These are phyloP conservation scores for Norana najaformis DNA, from an alignment of 2,888 invertebrate genomes.

Conservation along the genomic window DNA sequence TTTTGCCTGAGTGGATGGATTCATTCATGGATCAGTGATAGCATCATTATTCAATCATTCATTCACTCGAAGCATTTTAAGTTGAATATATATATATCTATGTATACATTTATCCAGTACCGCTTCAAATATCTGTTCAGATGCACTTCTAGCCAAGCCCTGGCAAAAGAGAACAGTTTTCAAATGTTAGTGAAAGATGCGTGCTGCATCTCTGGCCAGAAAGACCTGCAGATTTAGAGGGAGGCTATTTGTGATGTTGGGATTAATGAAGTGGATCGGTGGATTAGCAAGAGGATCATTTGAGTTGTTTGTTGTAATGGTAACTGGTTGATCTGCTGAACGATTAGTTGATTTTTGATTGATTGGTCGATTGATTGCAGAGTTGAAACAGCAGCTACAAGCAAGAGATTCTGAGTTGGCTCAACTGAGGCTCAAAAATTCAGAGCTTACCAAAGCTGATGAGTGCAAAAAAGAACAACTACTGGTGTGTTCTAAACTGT, in stretches of 20 bases:
- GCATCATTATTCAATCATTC: no score
- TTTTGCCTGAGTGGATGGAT: neutral
- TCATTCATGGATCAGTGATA: neutral
- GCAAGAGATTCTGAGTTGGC: conserved; percentile 1
- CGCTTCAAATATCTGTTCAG: neutral
- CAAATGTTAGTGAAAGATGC: neutral
- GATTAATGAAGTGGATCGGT: neutral
- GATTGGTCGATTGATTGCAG: neutral
- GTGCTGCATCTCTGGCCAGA: no score
- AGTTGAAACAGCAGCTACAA: conserved; percentile 8
- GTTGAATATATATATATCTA: no score
- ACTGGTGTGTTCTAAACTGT: neutral
- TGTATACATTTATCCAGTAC: neutral
- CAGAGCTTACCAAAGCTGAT: neutral
- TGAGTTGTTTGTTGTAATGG: neutral
- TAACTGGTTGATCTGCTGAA: neutral
- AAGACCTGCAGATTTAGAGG: neutral
- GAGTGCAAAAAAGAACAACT: neutral
- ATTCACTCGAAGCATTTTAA: no score
- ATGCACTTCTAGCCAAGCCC: neutral
- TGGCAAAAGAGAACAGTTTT: neutral
- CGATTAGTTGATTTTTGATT: neutral
- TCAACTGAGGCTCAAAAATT: neutral
- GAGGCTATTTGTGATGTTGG: neutral
- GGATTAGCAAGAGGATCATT: no score